Evolutionary conservation across 2,888 invertebrate genomes (phyloP), one percentile per base, ranked within the genome.

Genomic region (Orthosia incerta): DNA sequence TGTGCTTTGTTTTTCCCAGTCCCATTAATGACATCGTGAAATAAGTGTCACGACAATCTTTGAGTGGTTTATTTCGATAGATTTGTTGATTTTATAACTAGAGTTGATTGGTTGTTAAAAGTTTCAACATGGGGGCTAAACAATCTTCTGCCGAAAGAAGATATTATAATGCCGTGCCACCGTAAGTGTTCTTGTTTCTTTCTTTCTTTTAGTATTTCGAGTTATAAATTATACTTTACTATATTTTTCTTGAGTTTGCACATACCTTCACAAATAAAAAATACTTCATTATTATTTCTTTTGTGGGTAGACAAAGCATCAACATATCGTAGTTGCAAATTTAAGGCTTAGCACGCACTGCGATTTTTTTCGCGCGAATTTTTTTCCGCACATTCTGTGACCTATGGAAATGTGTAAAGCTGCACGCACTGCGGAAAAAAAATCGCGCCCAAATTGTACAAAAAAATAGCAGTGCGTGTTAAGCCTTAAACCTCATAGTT

Each of bases 101-200:
- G 0, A 57, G 31, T 61, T 39, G 4, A 45, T 18, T 20, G 3
- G 12, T 26, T 4, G 5, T n/a, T 20, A 31, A 9, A n/a, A 46
- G 2, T n/a, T 62, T 15, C 9, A 61, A 51, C 7, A 79, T 79
- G 78, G 78, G 78, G 18, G 48, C 60, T n/a, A 73, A 79, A 12
- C 73, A 77, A 65, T 77, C 77, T 0, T 60, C 46, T 23, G 60
- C 45, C 9, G 23, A 53, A 15, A 48, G 57, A 50, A 68, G 59
- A 16, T 4, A 3, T 4, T 4, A 3, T 4, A 39, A 39, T 39
- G n/a, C 16, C 12, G 5, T 18, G 1, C 50, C n/a, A 13, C 5
- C 31, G 76, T 76, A 61, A 70, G 76, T 65, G 4, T 12, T 56
- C 11, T 23, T 67, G n/a, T 45, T 20, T 51, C n/a, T 15, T 67